Base-by-base conservation (phyloP, 1,140 invertebrate genomes). In the Adoxophyes honmai region DNA sequence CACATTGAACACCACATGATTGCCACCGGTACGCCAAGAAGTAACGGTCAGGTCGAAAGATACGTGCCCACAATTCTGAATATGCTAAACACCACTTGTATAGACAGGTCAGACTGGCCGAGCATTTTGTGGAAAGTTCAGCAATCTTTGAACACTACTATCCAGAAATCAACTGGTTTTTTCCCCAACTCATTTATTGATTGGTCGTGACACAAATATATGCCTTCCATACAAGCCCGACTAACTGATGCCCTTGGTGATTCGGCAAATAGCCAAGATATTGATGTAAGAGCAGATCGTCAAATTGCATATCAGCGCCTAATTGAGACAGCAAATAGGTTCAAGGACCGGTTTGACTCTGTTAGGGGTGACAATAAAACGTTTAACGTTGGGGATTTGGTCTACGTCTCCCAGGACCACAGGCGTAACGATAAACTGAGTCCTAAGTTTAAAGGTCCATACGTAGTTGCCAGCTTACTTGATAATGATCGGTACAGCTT, bases 181-280 rank as follows among this genome's bases (percentile, higher is more conserved):
- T n/a, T n/a, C n/a, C n/a, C n/a, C n/a, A n/a, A n/a, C n/a, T n/a
- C n/a, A n/a, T n/a, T n/a, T n/a, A n/a, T n/a, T n/a, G n/a, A n/a
- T n/a, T n/a, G n/a, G n/a, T n/a, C n/a, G n/a, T n/a, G n/a, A n/a
- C n/a, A n/a, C n/a, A n/a, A n/a, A n/a, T n/a, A n/a, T n/a, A n/a
- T n/a, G n/a, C n/a, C n/a, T n/a, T n/a, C n/a, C n/a, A n/a, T n/a
- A n/a, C n/a, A n/a, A n/a, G n/a, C n/a, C n/a, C n/a, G n/a, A n/a
- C n/a, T n/a, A n/a, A n/a, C n/a, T n/a, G n/a, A n/a, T 70, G 67
- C 7, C 68, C 73, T 10, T 35, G 34, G 34, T 10, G 34, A 36
- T 9, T 10, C 3, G 1, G 1, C 9, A 36, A 36, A 36, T 36
- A 13, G 4, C 4, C 13, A n/a, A 11, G 11, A 38, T 38, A 38